Evolutionary conservation across 1,140 invertebrate species (phyloP), one percentile per base, ranked within the genome.

Genomic region (Asobara japonica): DNA sequence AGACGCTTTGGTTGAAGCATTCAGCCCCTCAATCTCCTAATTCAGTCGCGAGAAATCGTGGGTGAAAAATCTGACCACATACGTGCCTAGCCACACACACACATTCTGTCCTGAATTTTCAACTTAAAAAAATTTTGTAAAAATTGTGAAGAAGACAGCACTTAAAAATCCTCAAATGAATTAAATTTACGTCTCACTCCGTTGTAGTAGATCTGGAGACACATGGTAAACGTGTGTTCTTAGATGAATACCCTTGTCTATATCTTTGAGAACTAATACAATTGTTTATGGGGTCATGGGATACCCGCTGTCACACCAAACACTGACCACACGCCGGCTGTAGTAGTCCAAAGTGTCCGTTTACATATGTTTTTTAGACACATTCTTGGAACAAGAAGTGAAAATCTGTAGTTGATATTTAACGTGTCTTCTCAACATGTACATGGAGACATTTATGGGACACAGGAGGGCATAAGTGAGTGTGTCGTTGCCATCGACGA

Each of bases 251-350:
- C 13, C 6, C 2, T 22, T 8, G 1, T 10, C 20, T 20, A 56
- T 56, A 18, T 25, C 51, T 3, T 27, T 56, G 5, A 22, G 51
- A 56, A 56, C 6, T 56, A 22, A 22, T 13, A 8, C 20, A 22
- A 56, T 56, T 31, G 60, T 62, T 62, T 62, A 62, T 73, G 71
- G 71, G 65, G 74, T 74, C 64, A 67, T 60, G 69, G 69, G 74
- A 80, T 76, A 80, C 73, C 74, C 61, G 75, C 79, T 83, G 81
- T 84, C 83, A 79, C 75, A 79, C 79, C 79, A 81, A 84, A 84
- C 79, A 82, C 69, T 76, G 80, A 82, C 79, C 82, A 83, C 79
- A 76, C 80, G 72, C 73, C 75, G 65, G 30, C 20, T 11, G 18
- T 10, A 25, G 41, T 29, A 33, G 22, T 62, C 25, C 13, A 29